These are phyloP conservation scores for Cebus imitator DNA, from an alignment of 2,113 vertebrate species.

Conservation along the genomic window DNA sequence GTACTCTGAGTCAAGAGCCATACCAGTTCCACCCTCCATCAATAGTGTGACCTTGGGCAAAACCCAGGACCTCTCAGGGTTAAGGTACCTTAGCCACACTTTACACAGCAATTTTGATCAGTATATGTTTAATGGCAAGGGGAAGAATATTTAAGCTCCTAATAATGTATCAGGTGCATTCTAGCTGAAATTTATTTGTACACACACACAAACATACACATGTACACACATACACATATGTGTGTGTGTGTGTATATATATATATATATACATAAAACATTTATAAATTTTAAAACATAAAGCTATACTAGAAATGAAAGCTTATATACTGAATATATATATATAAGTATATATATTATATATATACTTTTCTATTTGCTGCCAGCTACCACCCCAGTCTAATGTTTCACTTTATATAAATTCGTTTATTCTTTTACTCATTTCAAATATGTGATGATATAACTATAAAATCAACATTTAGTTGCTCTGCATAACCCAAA, in stretches of 20 bases:
- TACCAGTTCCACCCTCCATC: not conserved
- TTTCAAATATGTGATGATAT: conserved; percentile 68
- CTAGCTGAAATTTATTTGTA: conserved; percentile 32
- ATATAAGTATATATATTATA: no score
- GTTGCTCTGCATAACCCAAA: conserved; percentile 68
- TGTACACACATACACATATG: no score
- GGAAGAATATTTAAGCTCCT: not conserved
- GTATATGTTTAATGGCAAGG: not conserved
- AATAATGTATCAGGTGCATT: not conserved
- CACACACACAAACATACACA: no score
- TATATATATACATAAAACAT: not conserved
- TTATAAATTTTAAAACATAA: conserved; percentile 37
- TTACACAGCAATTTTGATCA: not conserved
- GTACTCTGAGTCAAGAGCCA: not conserved
- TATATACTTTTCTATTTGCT: conserved; percentile 43
- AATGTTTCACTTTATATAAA: conserved; percentile 67
- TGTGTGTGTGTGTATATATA: no score
- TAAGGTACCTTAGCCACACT: not conserved
- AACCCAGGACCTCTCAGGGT: not conserved
- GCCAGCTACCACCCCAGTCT: conserved; percentile 58
- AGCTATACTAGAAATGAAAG: conserved; percentile 51
- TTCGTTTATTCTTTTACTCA: conserved; percentile 74
- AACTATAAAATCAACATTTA: conserved; percentile 71
- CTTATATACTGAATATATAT: not conserved
- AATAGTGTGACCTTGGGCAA: not conserved